Percentiles rank a stretch among this genome's conserved stretches.
Conservation (phyloP, 2,113 vertebrate genomes). For the Seriola dumerili region DNA sequence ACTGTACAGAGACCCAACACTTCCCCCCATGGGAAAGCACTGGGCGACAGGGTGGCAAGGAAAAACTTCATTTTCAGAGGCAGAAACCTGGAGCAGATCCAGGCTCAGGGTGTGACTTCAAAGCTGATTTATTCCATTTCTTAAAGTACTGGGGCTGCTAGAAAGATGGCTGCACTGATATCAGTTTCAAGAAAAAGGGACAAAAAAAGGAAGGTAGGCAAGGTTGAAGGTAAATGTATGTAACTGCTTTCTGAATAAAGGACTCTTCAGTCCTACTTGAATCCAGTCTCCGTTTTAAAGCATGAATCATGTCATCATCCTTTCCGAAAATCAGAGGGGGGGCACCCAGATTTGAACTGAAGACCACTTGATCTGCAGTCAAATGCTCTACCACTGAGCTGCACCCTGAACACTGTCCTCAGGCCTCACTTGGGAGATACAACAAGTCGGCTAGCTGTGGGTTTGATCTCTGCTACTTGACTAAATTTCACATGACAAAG, state of each 20-base stretch:
- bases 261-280: conserved; percentile 1
- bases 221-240: background rate
- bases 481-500: conserved; percentile 57
- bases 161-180: too few species aligned
- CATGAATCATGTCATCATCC: conserved; percentile 15
- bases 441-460: conserved; percentile 21
- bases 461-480: conserved; percentile 50
- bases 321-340: background rate
- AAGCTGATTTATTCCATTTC: background rate
- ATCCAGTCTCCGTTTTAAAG: background rate
- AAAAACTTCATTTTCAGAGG: too few species aligned
- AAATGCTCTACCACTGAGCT: conserved; percentile 26
- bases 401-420: background rate
- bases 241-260: background rate
- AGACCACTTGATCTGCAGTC: conserved; percentile 40
- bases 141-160: background rate
- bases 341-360: conserved; percentile 30
- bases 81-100: too few species aligned
- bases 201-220: too few species aligned
- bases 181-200: background rate
- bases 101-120: background rate
- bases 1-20: too few species aligned
- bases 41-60: too few species aligned
- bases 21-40: too few species aligned
- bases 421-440: background rate